Base-by-base conservation (phyloP, 23 tunicate genomes). In the Pegea sp. region DNA sequence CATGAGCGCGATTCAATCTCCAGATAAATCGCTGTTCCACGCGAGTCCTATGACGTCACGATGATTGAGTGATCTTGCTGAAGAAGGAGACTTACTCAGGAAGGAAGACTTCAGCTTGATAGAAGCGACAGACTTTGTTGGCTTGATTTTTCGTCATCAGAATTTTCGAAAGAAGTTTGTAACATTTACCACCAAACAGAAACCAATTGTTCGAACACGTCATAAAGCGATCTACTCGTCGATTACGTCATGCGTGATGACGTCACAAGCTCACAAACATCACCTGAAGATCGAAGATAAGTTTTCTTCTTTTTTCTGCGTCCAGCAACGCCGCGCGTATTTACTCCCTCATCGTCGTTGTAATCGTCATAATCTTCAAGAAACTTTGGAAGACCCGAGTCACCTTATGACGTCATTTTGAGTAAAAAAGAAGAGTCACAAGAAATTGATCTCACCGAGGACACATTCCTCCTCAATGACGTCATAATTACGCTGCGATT, bases 51-150 rank as follows among this genome's bases (percentile, higher is more conserved):
- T 16, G 13, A 38, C 16, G 11, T 38, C 46, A 38, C 11, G 16
- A 16, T 38, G 46, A 11, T 8, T 11, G 11, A 8, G 46, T 16
- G 13, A 38, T 38, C 13, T 8, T 16, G 46, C n/a, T 11, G 8
- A 55, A 55, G 46, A 55, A 42, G 11, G 18, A 5, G 46, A 48
- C 71, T 57, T 28, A 80, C 93, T 48, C 66, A 0, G 93, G 93
- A 34, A 65, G 63, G 5, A 61, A 74, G 51, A 71, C 50, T 3
- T 20, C 18, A 25, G 66, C 80, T 34, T 33, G 28, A 24, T 71
- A 38, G 1, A 52, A 28, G 4, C 38, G 1, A 60, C 93, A 80
- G 23, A 80, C 56, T 0, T 24, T 48, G n/a, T 43, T 44, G 2
- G 66, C 57, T 0, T 60, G 57, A 0, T 57, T 34, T 20, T 61